Evolutionary conservation across 2,113 vertebrate genomes (phyloP), one percentile per base, ranked within the genome.

Genomic region (Ictidomys tridecemlineatus): DNA sequence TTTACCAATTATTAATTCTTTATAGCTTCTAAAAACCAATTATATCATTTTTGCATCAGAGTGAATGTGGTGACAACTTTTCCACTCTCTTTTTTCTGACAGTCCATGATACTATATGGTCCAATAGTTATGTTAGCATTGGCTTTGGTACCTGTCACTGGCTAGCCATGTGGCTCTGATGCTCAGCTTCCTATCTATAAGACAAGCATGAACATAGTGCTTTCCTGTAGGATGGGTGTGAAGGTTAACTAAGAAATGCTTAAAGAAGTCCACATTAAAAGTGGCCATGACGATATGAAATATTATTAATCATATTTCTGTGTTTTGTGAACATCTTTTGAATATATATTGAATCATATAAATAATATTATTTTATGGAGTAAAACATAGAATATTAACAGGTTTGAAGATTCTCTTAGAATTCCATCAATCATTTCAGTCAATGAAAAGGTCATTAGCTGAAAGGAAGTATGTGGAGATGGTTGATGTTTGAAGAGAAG

Each of bases 301-400:
- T 26, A 13, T 20, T 30, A 65, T 89, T 83, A 28, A 82, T 45
- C n/a, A 28, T 85, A 95, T 84, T 96, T 88, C 56, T 92, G 69
- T 78, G 70, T 84, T 98, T 91, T 90, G 78, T 69, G n/a, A 96
- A 70, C 96, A 97, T 94, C 30, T 95, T 70, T 89, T 93, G 63
- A 95, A 96, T 0, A 17, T 0, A 17, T 97, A 97, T 22, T 83
- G 67, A 97, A 92, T 94, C 53, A 65, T 58, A 95, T 72, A 95
- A 97, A 97, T 73, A 63, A 91, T 84, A 97, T 95, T 91, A 97
- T 90, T 97, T 92, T 97, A 77, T 45, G 95, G 91, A n/a, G 76
- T 45, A 94, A 96, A 45, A 45, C 8, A 45, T 45, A 45, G 45
- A 80, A 37, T 32, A 34, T 1, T 30, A 82, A 63, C 34, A 13